Evolutionary conservation across 2,797 vertebrate species (phyloP).

Genomic region (Gymnothorax reevesii): DNA sequence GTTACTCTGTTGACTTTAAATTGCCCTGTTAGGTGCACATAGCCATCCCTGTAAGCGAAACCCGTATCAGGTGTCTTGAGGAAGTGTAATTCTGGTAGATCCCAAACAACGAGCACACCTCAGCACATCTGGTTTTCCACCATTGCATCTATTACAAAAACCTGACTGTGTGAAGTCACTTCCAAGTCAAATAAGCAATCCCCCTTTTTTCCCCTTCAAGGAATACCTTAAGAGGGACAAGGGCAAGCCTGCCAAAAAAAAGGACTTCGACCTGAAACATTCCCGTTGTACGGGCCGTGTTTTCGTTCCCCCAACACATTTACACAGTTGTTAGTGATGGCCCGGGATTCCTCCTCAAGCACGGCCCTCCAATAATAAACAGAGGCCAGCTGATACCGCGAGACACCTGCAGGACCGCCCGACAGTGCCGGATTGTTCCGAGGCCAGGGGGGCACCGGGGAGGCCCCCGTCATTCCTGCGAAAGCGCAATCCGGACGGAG

Average conservation of each 20-base stretch:
- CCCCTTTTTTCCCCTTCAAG: conserved; percentile 52
- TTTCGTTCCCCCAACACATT: conserved; percentile 86
- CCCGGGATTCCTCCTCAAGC: conserved; percentile 75
- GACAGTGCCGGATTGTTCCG: conserved; percentile 83
- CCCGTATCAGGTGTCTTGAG: conserved; percentile 45
- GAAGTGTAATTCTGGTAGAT: conserved; percentile 53
- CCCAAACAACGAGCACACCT: conserved; percentile 58
- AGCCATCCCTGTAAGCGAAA: conserved; percentile 28
- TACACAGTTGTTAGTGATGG: conserved; percentile 81
- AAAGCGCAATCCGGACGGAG: conserved; percentile 28
- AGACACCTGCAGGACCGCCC: conserved; percentile 81
- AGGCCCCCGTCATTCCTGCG: conserved; percentile 16
- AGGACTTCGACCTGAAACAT: conserved; percentile 68
- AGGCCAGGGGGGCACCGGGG: conserved; percentile 43
- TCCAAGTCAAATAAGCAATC: conserved; percentile 84
- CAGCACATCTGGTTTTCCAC: conserved; percentile 66
- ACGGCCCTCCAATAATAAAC: conserved; percentile 82
- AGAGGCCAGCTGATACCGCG: conserved; percentile 79
- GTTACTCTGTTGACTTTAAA: conserved; percentile 19
- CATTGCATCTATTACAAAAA: conserved; percentile 55
- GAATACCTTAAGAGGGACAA: conserved; percentile 70
- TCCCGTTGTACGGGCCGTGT: conserved; percentile 74
- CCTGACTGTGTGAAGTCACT: conserved; percentile 68
- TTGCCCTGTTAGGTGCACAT: conserved; percentile 18
- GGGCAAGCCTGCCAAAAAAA: conserved; percentile 68